These are phyloP conservation scores for Cybosia mesomella DNA, from an alignment of 2,888 invertebrate genomes.

Conservation along the genomic window DNA sequence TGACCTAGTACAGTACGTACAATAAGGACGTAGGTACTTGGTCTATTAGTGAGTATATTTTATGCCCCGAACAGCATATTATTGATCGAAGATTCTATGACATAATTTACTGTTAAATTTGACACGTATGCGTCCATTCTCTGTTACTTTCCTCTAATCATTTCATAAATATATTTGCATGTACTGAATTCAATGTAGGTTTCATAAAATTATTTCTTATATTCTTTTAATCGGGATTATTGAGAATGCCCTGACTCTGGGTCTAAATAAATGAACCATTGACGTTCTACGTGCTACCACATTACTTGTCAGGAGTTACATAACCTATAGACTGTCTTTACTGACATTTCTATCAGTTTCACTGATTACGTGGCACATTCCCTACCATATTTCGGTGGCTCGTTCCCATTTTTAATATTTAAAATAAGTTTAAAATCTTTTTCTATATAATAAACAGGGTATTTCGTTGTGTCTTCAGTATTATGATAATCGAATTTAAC, in stretches of 20 bases:
- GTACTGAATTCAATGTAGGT: no score
- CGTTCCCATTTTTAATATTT: background rate
- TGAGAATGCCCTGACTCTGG: background rate
- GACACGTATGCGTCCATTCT: no score
- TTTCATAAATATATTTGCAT: no score
- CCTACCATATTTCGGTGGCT: background rate
- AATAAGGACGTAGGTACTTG: no score
- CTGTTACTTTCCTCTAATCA: no score
- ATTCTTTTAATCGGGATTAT: background rate
- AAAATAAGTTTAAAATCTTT: background rate
- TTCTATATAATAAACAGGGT: slow-evolving; percentile 2
- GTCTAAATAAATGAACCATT: background rate
- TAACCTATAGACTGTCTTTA: background rate
- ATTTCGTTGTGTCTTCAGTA: background rate
- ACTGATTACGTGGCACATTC: background rate
- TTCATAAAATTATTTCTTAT: background rate
- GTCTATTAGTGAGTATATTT: no score
- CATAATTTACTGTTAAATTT: no score
- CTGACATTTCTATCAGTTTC: background rate
- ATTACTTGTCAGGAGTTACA: background rate
- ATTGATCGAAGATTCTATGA: no score
- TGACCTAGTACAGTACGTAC: no score
- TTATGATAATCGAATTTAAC: background rate
- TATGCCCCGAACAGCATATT: no score
- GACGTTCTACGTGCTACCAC: background rate